Percentiles rank a stretch among this genome's conserved stretches.
These are phyloP conservation scores for Xylota sylvarum DNA, from an alignment of 2,888 invertebrate genomes.

Conservation along the genomic window DNA sequence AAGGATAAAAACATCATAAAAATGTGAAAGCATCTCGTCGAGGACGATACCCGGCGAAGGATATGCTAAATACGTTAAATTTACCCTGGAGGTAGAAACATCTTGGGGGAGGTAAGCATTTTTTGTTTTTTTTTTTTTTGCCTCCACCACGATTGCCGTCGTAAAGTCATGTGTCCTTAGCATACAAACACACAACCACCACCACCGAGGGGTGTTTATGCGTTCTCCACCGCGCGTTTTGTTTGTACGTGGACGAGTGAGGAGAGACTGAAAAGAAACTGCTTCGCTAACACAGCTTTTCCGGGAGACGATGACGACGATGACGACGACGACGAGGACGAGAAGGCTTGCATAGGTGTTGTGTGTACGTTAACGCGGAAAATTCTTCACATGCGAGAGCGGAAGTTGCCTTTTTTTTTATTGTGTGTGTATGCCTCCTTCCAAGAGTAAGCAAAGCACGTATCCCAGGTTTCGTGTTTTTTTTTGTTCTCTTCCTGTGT, in stretches of 20 bases:
- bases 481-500: constrained; percentile 15
- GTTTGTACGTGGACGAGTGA: constrained; percentile 10
- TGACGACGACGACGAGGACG: constrained; percentile 32
- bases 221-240: constrained; percentile 8
- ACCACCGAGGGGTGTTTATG: constrained; percentile 44
- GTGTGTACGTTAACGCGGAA: constrained; percentile 63
- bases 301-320: constrained; percentile 56
- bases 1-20: constrained; percentile 32
- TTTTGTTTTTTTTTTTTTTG: constrained; percentile 20
- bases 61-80: constrained; percentile 77
- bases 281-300: constrained; percentile 61
- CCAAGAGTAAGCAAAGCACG: constrained; percentile 42
- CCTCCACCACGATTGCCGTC: constrained; percentile 43
- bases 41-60: constrained; percentile 27
- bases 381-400: constrained; percentile 67
- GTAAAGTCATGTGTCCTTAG: constrained; percentile 68
- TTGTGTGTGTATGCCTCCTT: constrained; percentile 24
- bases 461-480: constrained; percentile 41
- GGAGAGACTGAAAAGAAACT: constrained; percentile 49
- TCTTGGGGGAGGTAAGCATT: constrained; percentile 44
- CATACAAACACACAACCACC: constrained; percentile 18
- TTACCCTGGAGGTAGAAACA: constrained; percentile 59
- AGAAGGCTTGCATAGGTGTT: constrained; percentile 38
- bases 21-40: constrained; percentile 19
- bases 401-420: constrained; percentile 66